These are phyloP conservation scores for Melanotaenia boesemani DNA, from an alignment of 2,797 vertebrate species.

Conservation along the genomic window DNA sequence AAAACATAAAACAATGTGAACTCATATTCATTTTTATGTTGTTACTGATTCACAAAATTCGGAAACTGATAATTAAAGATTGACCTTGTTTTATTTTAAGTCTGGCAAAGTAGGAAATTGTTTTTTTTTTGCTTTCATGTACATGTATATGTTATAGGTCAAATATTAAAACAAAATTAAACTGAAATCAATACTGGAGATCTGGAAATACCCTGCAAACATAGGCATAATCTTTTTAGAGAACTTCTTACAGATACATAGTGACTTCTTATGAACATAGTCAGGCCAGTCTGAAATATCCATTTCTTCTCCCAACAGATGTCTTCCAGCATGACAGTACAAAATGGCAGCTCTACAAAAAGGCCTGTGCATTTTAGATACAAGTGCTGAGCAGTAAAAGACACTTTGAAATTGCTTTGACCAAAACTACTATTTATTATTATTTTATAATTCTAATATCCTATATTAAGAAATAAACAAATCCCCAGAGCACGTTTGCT, in stretches of 20 bases:
- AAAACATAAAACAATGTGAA: background rate
- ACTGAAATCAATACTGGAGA: background rate
- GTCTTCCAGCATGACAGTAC: slow-evolving; percentile 12
- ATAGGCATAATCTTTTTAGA: background rate
- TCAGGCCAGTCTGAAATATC: background rate
- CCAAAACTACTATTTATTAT: background rate
- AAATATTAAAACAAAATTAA: background rate
- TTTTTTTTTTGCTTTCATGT: background rate
- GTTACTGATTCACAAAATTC: background rate
- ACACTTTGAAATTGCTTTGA: background rate
- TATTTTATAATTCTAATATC: background rate
- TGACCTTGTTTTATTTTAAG: background rate
- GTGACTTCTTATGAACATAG: background rate
- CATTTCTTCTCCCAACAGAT: slow-evolving; percentile 4
- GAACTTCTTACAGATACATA: background rate
- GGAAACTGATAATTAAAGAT: background rate
- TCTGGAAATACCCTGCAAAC: background rate
- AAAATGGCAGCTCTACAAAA: slow-evolving; percentile 37
- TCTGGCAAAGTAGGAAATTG: background rate
- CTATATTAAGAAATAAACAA: background rate
- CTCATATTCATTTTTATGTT: background rate
- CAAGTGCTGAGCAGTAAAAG: background rate
- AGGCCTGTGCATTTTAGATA: background rate
- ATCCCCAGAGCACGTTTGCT: background rate
- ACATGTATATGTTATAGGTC: background rate